Conservation (phyloP, 2,888 invertebrate species). For the Sinodicranocentrus sp. region DNA sequence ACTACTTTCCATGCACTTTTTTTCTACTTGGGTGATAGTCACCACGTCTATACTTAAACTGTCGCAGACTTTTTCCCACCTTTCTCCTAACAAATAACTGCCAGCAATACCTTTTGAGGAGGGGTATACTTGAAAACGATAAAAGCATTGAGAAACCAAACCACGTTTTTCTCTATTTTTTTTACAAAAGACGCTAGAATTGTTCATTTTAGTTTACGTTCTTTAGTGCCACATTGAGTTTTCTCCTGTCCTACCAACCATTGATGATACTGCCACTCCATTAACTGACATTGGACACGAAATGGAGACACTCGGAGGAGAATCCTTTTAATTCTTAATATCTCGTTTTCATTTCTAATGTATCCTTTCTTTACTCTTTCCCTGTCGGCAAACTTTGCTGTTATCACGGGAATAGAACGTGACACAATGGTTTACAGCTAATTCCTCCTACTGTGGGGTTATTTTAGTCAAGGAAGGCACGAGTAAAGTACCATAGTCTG, state of each 20-base stretch:
- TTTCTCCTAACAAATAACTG: no score
- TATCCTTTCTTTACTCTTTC: constrained; percentile 20
- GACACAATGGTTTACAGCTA: no score
- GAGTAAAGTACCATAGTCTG: no score
- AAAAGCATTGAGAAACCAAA: no score
- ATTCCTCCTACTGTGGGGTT: no score
- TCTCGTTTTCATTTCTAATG: constrained; percentile 56
- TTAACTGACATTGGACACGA: constrained; percentile 49
- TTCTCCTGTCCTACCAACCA: constrained; percentile 25
- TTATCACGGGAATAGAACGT: no score
- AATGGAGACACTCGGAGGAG: not conserved
- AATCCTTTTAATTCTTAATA: constrained; percentile 55
- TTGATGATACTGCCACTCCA: constrained; percentile 39
- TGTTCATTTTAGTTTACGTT: not conserved
- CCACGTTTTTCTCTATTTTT: no score
- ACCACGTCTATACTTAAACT: constrained; percentile 12
- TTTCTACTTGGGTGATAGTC: no score
- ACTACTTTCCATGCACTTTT: no score
- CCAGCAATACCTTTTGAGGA: no score
- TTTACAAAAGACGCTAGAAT: not conserved
- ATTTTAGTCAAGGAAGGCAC: no score
- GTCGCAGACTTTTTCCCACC: constrained; percentile 14
- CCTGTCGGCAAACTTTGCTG: constrained; percentile 12
- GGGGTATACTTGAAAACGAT: no score
- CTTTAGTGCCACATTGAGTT: constrained; percentile 13